phyloP scores from a whole-genome alignment of 2,888 invertebrate genomes.

The Encarsia formosa region DNA sequence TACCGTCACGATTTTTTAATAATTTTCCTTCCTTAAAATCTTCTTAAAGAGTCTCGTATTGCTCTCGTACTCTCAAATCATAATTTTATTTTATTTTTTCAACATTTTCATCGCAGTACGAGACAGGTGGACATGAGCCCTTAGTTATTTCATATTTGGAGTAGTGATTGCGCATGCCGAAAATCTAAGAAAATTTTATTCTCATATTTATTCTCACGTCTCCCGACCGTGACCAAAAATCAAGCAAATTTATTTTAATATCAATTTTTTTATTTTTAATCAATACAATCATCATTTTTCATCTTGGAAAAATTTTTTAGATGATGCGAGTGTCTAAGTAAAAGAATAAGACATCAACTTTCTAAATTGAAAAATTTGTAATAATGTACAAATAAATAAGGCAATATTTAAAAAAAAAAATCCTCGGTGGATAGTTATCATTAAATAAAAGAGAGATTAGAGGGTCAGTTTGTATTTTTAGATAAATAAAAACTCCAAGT shows the following conservation, averaged over 20 bases:
- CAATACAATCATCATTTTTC: slow-evolving; percentile 18
- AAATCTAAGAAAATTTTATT: slow-evolving; percentile 5
- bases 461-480: slow-evolving; percentile 32
- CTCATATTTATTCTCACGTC: slow-evolving; percentile 49
- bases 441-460: slow-evolving; percentile 32
- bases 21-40: too few relatives aligned
- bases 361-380: neutral
- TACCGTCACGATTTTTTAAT: too few relatives aligned
- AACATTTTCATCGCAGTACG: slow-evolving; percentile 33
- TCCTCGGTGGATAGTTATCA: slow-evolving; percentile 17
- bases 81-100: too few relatives aligned
- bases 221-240: slow-evolving; percentile 50
- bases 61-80: too few relatives aligned
- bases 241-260: slow-evolving; percentile 37
- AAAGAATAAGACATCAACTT: neutral
- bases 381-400: neutral
- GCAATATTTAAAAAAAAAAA: slow-evolving; percentile 29
- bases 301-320: slow-evolving; percentile 12
- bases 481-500: slow-evolving; percentile 13
- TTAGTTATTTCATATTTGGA: slow-evolving; percentile 51
- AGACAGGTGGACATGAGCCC: slow-evolving; percentile 47
- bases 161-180: slow-evolving; percentile 52
- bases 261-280: slow-evolving; percentile 27
- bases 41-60: too few relatives aligned
- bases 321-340: slow-evolving; percentile 5